A percentile compares a stretch with the other conserved stretches of the same genome.
phyloP scores from a whole-genome alignment of 2,888 invertebrate species.

The Lobophora halterata region DNA sequence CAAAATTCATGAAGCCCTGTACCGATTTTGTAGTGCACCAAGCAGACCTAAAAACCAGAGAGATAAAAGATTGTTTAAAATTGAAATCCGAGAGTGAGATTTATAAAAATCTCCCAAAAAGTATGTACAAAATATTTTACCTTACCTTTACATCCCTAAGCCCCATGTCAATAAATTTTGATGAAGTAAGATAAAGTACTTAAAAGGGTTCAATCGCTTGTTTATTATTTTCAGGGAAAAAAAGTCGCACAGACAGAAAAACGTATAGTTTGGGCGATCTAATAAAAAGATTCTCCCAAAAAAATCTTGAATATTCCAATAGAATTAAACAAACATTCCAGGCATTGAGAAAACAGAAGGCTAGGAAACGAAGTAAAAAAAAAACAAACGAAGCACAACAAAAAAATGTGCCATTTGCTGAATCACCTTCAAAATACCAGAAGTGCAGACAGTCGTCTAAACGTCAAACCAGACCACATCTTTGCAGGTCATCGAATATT shows the following conservation, averaged over 20 bases:
- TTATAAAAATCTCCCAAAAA: constrained; percentile 3
- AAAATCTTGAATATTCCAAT: neutral
- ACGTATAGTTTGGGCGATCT: constrained; percentile 13
- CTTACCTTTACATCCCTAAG: too few species aligned
- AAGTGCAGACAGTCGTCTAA: constrained; percentile 1
- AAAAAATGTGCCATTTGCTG: constrained; percentile 11
- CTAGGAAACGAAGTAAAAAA: constrained; percentile 1
- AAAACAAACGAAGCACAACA: constrained; percentile 1
- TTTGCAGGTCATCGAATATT: constrained; percentile 20
- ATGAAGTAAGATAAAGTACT: too few species aligned
- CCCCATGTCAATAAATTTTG: too few species aligned
- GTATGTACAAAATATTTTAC: constrained; percentile 1
- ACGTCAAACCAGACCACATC: constrained; percentile 1
- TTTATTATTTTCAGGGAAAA: constrained; percentile 4
- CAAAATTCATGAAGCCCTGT: neutral
- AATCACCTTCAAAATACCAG: neutral
- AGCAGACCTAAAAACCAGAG: too few species aligned
- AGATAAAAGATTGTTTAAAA: too few species aligned
- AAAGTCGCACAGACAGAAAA: constrained; percentile 2
- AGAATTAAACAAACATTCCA: constrained; percentile 3
- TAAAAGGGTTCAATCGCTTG: too few species aligned
- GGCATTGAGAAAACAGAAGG: constrained; percentile 1
- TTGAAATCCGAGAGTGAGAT: constrained; percentile 11
- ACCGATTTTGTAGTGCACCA: neutral
- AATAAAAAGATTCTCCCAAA: constrained; percentile 6